Percentiles rank a stretch among this genome's conserved stretches.
Conservation (phyloP, 1,140 invertebrate genomes). For the Cyclargus thomasi region DNA sequence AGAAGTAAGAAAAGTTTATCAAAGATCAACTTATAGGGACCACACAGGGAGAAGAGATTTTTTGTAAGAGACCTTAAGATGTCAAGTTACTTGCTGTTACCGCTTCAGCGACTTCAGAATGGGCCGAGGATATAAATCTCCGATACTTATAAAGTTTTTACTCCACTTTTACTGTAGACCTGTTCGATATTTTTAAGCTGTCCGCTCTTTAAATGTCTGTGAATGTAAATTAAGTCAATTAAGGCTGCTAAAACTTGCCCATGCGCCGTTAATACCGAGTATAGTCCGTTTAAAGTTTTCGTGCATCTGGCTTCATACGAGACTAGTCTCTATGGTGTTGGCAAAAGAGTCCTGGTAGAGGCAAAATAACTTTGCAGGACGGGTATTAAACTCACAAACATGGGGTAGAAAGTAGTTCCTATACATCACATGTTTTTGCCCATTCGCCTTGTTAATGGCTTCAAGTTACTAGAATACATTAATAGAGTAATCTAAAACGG, state of each 20-base stretch:
- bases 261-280: neutral
- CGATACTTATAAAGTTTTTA: neutral
- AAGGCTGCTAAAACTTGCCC: neutral
- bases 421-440: slow-evolving; percentile 1
- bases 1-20: too few species aligned
- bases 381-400: neutral
- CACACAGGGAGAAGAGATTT: neutral
- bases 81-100: neutral
- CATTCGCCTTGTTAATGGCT: neutral
- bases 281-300: too few species aligned
- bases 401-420: neutral
- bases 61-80: neutral
- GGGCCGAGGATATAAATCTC: neutral
- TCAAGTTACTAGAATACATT: slow-evolving; percentile 1
- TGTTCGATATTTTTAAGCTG: neutral
- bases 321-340: too few species aligned
- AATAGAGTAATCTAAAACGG: neutral
- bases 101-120: neutral
- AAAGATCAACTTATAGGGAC: too few species aligned
- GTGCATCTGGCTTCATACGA: too few species aligned
- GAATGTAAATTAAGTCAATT: neutral
- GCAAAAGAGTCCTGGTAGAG: too few species aligned
- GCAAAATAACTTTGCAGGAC: neutral
- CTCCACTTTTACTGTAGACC: neutral
- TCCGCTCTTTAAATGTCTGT: slow-evolving; percentile 1